These are phyloP conservation scores for Channa argus DNA, from an alignment of 2,113 vertebrate species.

Conservation along the genomic window DNA sequence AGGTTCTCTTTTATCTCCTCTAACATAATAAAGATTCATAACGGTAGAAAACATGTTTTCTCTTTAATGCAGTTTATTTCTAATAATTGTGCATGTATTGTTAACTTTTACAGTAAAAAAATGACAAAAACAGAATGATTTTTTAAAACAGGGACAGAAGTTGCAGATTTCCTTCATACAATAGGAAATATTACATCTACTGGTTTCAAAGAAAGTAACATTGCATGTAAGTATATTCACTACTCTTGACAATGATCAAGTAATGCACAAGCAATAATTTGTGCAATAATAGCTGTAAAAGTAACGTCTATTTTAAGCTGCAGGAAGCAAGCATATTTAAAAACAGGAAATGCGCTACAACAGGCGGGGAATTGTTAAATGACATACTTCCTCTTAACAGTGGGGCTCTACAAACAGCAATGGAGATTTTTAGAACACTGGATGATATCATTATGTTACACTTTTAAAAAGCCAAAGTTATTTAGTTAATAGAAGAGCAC, in stretches of 20 bases:
- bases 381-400: constrained; percentile 24
- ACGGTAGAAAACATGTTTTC: not conserved
- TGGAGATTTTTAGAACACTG: constrained; percentile 14
- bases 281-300: constrained; percentile 45
- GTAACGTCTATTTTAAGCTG: constrained; percentile 43
- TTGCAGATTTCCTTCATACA: constrained; percentile 28
- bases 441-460: constrained; percentile 36
- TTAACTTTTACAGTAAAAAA: constrained; percentile 50
- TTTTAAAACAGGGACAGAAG: constrained; percentile 31
- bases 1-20: not conserved
- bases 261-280: constrained; percentile 25
- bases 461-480: constrained; percentile 58
- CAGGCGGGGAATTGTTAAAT: constrained; percentile 23
- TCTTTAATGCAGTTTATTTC: constrained; percentile 56
- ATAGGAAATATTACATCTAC: constrained; percentile 35
- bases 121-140: not conserved
- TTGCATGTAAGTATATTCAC: constrained; percentile 44
- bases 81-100: constrained; percentile 38
- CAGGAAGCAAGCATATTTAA: constrained; percentile 42
- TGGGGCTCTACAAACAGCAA: constrained; percentile 25
- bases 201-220: constrained; percentile 45
- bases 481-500: constrained; percentile 25
- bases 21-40: not conserved
- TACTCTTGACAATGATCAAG: constrained; percentile 32
- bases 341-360: constrained; percentile 41